phyloP scores from a whole-genome alignment of 1,140 invertebrate genomes.

The Euwallacea similis region DNA sequence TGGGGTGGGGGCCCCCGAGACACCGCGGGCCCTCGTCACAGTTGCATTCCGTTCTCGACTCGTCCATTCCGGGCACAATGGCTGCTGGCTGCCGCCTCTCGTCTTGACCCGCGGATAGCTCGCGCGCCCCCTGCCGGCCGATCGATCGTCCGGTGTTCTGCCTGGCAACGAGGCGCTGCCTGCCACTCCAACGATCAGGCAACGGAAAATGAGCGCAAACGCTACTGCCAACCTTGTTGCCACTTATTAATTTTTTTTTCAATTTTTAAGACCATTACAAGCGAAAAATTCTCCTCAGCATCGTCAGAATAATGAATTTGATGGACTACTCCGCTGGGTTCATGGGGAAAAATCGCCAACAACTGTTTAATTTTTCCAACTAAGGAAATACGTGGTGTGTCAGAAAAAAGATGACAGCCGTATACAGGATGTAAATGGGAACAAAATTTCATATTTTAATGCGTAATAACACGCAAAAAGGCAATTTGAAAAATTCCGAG shows the following conservation, averaged over 20 bases:
- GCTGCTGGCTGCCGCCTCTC: conserved; percentile 43
- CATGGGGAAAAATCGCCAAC: too few species aligned
- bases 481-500: too few species aligned
- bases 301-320: too few species aligned
- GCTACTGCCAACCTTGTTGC: background rate
- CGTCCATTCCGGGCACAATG: conserved; percentile 51
- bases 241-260: background rate
- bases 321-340: too few species aligned
- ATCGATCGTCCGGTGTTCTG: conserved; percentile 44
- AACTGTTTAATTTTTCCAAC: too few species aligned
- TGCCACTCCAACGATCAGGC: conserved; percentile 3
- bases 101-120: conserved; percentile 45
- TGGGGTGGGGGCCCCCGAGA: conserved; percentile 47
- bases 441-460: too few species aligned
- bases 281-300: too few species aligned
- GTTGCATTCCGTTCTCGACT: conserved; percentile 24
- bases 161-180: conserved; percentile 45
- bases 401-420: too few species aligned
- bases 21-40: conserved; percentile 44
- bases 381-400: too few species aligned
- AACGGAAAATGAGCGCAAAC: background rate
- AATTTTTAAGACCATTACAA: too few species aligned
- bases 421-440: too few species aligned
- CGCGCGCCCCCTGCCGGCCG: conserved; percentile 49
- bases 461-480: too few species aligned